Evolutionary conservation across 2,888 invertebrate species (phyloP).

Genomic region (Drosophila kuntzei): DNA sequence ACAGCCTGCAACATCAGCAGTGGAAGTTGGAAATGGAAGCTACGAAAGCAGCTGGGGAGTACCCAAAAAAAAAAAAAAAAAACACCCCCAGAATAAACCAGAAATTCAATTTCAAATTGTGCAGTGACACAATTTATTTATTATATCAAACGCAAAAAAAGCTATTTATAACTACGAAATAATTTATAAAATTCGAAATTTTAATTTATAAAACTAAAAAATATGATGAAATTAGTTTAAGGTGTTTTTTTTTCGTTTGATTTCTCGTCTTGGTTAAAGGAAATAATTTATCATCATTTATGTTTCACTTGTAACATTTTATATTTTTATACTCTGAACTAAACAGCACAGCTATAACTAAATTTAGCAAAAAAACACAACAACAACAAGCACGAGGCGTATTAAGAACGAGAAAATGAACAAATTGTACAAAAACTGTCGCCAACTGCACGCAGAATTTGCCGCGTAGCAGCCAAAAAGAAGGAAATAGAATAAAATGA

Average conservation of each 20-base stretch:
- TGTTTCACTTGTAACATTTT: conserved; percentile 29
- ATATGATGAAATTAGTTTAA: too few relatives aligned
- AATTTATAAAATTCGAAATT: too few relatives aligned
- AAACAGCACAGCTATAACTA: conserved; percentile 62
- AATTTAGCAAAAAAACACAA: conserved; percentile 52
- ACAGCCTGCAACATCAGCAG: conserved; percentile 29
- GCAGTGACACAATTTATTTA: conserved; percentile 44
- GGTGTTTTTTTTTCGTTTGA: background rate
- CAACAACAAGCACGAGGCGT: conserved; percentile 18
- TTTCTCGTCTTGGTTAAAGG: background rate
- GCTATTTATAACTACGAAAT: too few relatives aligned
- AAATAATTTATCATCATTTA: conserved; percentile 27
- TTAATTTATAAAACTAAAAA: too few relatives aligned
- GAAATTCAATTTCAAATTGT: conserved; percentile 13
- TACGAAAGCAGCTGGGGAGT: background rate
- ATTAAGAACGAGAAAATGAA: conserved; percentile 44
- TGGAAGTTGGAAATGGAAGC: conserved; percentile 2
- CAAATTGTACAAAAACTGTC: conserved; percentile 67
- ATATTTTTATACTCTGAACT: conserved; percentile 21
- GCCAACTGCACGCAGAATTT: conserved; percentile 69
- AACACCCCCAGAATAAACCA: conserved; percentile 12
- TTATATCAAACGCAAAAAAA: too few relatives aligned
- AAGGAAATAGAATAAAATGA: conserved; percentile 25
- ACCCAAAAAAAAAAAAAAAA: conserved; percentile 25
- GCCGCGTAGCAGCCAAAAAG: conserved; percentile 53